Evolutionary conservation across 2,888 invertebrate genomes (phyloP).

Genomic region (Hoplodrina blanda): DNA sequence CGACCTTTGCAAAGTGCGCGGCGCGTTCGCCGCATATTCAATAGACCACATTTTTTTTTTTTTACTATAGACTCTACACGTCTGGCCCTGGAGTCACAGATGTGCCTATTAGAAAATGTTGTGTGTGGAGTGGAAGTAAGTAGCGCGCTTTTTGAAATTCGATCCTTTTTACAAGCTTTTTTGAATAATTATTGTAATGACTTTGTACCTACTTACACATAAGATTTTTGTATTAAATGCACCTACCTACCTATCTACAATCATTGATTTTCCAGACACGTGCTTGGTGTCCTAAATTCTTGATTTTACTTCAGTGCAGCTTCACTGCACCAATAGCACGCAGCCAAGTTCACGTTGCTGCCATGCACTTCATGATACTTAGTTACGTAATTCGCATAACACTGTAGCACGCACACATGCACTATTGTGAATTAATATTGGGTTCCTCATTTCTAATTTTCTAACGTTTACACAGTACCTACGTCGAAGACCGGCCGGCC

Average conservation of each 20-base stretch:
- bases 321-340: conserved; percentile 41
- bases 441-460: conserved; percentile 60
- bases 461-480: conserved; percentile 41
- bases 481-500: conserved; percentile 45
- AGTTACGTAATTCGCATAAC: conserved; percentile 52
- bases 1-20: conserved; percentile 78
- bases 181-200: not conserved
- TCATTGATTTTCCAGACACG: not conserved
- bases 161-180: too few relatives aligned
- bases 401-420: conserved; percentile 33
- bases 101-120: conserved; percentile 54
- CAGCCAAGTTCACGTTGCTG: conserved; percentile 55
- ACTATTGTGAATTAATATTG: conserved; percentile 41
- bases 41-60: conserved; percentile 76
- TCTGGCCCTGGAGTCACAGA: conserved; percentile 67
- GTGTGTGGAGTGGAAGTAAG: conserved; percentile 1
- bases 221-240: not conserved
- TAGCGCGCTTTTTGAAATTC: conserved; percentile 59
- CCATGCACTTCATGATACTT: conserved; percentile 43
- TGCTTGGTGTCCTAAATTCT: conserved; percentile 8
- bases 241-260: conserved; percentile 8
- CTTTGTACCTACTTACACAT: not conserved
- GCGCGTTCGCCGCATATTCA: conserved; percentile 77
- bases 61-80: conserved; percentile 67
- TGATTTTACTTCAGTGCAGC: conserved; percentile 51